These are phyloP conservation scores for Drosophila yooni DNA, from an alignment of 2,888 invertebrate genomes.

Conservation along the genomic window DNA sequence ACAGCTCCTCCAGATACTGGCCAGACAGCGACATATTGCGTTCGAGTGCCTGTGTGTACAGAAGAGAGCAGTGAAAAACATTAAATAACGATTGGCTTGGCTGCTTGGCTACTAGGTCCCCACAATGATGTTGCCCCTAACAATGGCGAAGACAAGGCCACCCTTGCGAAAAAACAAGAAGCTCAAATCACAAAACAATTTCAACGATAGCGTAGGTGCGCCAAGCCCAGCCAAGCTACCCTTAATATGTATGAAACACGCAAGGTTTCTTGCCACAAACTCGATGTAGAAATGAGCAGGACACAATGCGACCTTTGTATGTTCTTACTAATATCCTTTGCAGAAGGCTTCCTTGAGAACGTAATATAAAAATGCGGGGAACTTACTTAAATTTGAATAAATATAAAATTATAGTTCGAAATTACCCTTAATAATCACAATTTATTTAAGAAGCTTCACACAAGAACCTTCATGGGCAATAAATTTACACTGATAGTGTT, in stretches of 20 bases:
- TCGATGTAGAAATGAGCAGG: not conserved
- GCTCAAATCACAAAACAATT: constrained; percentile 41
- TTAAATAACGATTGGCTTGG: constrained; percentile 12
- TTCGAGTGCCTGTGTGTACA: constrained; percentile 92
- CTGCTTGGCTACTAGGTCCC: constrained; percentile 7
- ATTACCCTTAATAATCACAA: not conserved
- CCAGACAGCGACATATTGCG: constrained; percentile 98
- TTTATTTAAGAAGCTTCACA: too few relatives aligned
- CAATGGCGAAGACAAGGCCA: constrained; percentile 34
- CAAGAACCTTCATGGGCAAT: too few relatives aligned
- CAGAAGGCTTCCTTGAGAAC: not conserved
- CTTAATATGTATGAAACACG: constrained; percentile 72
- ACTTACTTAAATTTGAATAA: not conserved
- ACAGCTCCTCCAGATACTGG: constrained; percentile 98
- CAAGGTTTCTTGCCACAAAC: constrained; percentile 48
- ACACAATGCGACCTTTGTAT: constrained; percentile 15
- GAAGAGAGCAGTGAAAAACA: constrained; percentile 28
- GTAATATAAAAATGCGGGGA: not conserved
- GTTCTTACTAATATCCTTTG: not conserved
- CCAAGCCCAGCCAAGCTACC: constrained; percentile 32
- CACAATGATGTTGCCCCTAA: constrained; percentile 25
- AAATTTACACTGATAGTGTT: too few relatives aligned
- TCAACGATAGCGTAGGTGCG: constrained; percentile 52
- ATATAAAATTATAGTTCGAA: not conserved
- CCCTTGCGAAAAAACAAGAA: constrained; percentile 30